phyloP scores from a whole-genome alignment of 2,113 vertebrate genomes.

The Triplophysa dalaica region DNA sequence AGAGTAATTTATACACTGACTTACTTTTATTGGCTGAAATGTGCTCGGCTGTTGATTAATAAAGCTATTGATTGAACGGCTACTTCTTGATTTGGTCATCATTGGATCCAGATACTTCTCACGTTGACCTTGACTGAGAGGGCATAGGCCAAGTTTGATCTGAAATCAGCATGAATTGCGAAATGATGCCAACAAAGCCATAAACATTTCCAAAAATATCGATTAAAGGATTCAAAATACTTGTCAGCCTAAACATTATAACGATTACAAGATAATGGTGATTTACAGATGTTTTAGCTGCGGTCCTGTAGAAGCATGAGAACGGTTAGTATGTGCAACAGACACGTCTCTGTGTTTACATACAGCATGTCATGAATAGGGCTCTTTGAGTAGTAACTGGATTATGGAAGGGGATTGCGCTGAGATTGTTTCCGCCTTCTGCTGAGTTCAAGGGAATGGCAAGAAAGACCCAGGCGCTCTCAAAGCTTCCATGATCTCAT shows the following conservation, averaged over 20 bases:
- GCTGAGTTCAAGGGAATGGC: constrained; percentile 53
- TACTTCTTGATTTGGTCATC: constrained; percentile 63
- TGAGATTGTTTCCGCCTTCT: constrained; percentile 48
- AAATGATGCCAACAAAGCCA: constrained; percentile 1
- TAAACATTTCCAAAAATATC: background rate
- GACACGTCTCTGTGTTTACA: constrained; percentile 46
- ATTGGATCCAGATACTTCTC: constrained; percentile 57
- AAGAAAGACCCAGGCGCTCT: constrained; percentile 49
- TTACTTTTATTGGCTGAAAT: constrained; percentile 18
- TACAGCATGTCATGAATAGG: constrained; percentile 52
- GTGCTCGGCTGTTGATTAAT: constrained; percentile 71
- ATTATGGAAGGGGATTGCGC: constrained; percentile 50
- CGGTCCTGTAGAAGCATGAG: constrained; percentile 16
- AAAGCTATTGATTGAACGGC: constrained; percentile 72
- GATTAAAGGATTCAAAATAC: background rate
- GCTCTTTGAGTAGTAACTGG: constrained; percentile 52
- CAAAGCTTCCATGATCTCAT: constrained; percentile 71
- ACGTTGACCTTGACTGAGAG: constrained; percentile 69
- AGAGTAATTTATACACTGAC: too few species aligned
- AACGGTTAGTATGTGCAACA: constrained; percentile 30
- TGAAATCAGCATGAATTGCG: constrained; percentile 35
- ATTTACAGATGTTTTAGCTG: constrained; percentile 20
- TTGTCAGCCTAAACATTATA: constrained; percentile 26
- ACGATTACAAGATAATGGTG: constrained; percentile 36
- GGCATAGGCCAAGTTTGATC: constrained; percentile 47